phyloP scores from a whole-genome alignment of 2,797 vertebrate species.

The Helarctos malayanus region DNA sequence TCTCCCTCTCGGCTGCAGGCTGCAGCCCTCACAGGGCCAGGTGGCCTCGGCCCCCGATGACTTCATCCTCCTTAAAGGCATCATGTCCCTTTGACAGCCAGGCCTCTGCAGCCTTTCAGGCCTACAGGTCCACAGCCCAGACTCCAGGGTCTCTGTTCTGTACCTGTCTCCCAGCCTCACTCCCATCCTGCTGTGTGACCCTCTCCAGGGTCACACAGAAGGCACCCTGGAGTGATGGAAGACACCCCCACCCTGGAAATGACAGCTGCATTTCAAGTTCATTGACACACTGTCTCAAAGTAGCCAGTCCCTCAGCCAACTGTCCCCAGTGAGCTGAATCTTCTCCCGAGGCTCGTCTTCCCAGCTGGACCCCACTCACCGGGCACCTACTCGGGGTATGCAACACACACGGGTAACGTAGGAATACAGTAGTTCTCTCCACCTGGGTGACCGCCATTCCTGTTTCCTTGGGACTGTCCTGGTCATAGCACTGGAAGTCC shows the following conservation, averaged over 20 bases:
- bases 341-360: not conserved
- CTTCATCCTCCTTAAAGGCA: conserved; percentile 89
- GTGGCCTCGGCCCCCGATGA: conserved; percentile 86
- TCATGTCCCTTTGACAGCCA: conserved; percentile 72
- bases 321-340: not conserved
- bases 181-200: not conserved
- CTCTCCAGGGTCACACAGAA: not conserved
- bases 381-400: not conserved
- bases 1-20: conserved; percentile 76
- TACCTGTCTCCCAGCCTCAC: not conserved
- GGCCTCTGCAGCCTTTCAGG: not conserved
- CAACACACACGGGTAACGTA: accelerated
- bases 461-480: not conserved
- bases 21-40: conserved; percentile 82
- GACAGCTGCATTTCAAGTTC: not conserved
- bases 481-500: not conserved
- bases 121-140: not conserved
- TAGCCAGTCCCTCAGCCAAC: not conserved
- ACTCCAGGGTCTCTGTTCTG: not conserved
- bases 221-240: not conserved
- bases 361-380: not conserved
- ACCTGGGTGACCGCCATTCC: not conserved
- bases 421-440: not conserved
- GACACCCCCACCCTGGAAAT: not conserved
- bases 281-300: not conserved